These are phyloP conservation scores for Seriola aureovittata DNA, from an alignment of 2,113 vertebrate genomes.

Conservation along the genomic window DNA sequence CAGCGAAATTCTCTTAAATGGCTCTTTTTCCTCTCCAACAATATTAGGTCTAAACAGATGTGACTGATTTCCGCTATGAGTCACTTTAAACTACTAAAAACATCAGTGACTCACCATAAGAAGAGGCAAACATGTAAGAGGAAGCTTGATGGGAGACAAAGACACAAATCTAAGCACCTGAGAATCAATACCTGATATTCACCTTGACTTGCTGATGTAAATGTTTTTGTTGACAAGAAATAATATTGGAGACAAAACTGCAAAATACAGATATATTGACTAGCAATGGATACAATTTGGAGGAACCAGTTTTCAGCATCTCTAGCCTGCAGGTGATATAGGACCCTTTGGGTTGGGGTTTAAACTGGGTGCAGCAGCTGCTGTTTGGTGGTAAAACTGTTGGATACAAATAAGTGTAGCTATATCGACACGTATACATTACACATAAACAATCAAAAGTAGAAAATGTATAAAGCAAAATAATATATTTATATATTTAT, in stretches of 20 bases:
- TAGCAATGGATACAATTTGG: slow-evolving; percentile 27
- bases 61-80: slow-evolving; percentile 27
- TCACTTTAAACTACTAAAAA: slow-evolving; percentile 26
- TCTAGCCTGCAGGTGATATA: slow-evolving; percentile 32
- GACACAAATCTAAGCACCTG: slow-evolving; percentile 60
- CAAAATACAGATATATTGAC: slow-evolving; percentile 38
- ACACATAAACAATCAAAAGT: slow-evolving; percentile 70
- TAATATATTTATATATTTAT: slow-evolving; percentile 80
- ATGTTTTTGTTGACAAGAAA: slow-evolving; percentile 15
- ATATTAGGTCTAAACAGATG: slow-evolving; percentile 30
- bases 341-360: slow-evolving; percentile 20
- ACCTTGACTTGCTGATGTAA: slow-evolving; percentile 27
- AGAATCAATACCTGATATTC: slow-evolving; percentile 59
- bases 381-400: slow-evolving; percentile 43
- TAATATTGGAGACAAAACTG: slow-evolving; percentile 12
- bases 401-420: slow-evolving; percentile 51
- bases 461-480: slow-evolving; percentile 81
- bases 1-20: slow-evolving; percentile 53
- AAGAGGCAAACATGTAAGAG: slow-evolving; percentile 18
- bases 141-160: slow-evolving; percentile 30
- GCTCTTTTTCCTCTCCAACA: slow-evolving; percentile 58
- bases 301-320: slow-evolving; percentile 42
- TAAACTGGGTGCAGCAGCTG: slow-evolving; percentile 34
- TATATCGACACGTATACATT: slow-evolving; percentile 62
- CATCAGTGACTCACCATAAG: slow-evolving; percentile 18